Percentiles rank a stretch among this genome's conserved stretches.
These are phyloP conservation scores for Loris lydekkerianus DNA, from an alignment of 2,797 vertebrate genomes.

Conservation along the genomic window DNA sequence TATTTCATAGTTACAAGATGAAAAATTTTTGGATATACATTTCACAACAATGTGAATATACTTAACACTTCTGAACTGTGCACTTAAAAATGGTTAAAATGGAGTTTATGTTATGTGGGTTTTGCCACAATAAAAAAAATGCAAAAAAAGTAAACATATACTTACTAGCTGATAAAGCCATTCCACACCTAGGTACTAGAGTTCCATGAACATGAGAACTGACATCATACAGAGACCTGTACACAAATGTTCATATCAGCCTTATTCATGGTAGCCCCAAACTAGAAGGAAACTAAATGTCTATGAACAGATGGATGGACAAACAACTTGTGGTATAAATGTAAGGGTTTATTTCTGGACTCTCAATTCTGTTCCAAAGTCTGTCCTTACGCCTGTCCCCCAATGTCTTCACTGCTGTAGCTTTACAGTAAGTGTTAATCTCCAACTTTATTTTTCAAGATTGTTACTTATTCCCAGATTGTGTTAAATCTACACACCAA, in stretches of 20 bases:
- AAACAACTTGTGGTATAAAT: neutral
- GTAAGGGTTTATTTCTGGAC: neutral
- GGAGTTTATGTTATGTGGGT: neutral
- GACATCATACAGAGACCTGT: neutral
- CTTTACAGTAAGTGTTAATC: neutral
- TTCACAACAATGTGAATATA: neutral
- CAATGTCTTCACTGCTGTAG: neutral
- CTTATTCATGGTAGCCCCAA: neutral
- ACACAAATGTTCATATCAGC: neutral
- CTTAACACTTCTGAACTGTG: neutral
- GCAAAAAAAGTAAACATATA: neutral
- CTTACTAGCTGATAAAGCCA: neutral
- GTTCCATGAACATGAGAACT: neutral
- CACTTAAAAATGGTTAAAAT: neutral
- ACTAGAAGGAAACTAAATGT: neutral
- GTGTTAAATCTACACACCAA: neutral
- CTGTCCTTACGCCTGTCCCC: neutral
- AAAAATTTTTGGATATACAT: neutral
- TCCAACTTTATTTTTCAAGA: conserved; percentile 8
- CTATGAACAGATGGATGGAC: neutral
- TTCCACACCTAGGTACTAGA: neutral
- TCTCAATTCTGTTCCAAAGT: neutral
- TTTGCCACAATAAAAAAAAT: neutral
- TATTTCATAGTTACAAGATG: neutral
- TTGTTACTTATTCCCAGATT: neutral